Conservation (phyloP, 1,140 invertebrate species). For the Drosophila pseudoananassae region DNA sequence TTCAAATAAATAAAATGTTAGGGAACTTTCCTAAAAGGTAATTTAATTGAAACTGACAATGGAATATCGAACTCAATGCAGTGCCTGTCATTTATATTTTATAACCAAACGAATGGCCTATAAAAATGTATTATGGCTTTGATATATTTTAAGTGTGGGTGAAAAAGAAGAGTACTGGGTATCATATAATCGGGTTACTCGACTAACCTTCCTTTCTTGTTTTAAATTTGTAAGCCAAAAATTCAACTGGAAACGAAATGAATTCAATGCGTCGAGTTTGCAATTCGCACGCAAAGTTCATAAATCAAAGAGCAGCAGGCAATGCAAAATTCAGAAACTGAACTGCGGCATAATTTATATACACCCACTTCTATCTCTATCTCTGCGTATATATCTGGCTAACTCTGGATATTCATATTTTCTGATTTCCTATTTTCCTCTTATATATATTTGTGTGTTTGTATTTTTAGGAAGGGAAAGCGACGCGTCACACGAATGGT, state of each 20-base stretch:
- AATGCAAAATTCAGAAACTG: conserved; percentile 27
- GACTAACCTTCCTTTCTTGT: neutral
- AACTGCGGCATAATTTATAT: conserved; percentile 44
- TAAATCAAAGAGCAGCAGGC: conserved; percentile 46
- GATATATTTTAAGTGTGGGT: neutral
- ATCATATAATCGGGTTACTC: no score
- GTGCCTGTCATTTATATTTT: conserved; percentile 1
- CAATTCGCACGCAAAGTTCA: conserved; percentile 37
- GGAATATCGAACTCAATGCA: neutral
- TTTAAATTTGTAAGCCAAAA: conserved; percentile 1
- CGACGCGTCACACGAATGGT: conserved; percentile 97
- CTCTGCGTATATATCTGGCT: conserved; percentile 1
- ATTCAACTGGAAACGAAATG: conserved; percentile 11
- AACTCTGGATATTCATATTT: conserved; percentile 6
- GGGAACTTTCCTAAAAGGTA: neutral
- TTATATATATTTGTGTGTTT: neutral
- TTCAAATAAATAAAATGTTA: neutral
- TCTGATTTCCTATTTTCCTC: neutral
- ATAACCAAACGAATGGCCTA: neutral
- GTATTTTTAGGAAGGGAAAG: conserved; percentile 89
- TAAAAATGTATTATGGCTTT: conserved; percentile 3
- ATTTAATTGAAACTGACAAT: neutral
- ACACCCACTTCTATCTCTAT: neutral
- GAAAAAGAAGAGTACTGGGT: no score
- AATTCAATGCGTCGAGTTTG: conserved; percentile 7